Conservation (phyloP, 2,888 invertebrate genomes). For the Drosophila lacicola region DNA sequence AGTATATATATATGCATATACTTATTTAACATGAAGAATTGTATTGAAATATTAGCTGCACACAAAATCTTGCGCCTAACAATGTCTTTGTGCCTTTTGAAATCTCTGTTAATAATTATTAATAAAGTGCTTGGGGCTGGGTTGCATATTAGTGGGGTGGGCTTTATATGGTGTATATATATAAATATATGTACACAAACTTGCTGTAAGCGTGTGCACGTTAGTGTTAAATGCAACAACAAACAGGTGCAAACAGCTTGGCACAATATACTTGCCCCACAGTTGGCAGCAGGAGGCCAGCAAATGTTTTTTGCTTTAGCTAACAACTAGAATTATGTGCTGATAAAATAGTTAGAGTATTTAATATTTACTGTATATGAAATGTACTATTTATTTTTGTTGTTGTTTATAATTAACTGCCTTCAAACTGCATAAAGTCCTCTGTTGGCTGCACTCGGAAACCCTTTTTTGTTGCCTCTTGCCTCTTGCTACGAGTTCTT, state of each 20-base stretch:
- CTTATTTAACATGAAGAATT: conserved; percentile 45
- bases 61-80: conserved; percentile 37
- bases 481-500: conserved; percentile 6
- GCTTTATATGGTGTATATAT: neutral
- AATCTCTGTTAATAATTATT: conserved; percentile 16
- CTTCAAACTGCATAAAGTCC: conserved; percentile 25
- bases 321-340: conserved; percentile 26
- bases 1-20: conserved; percentile 1
- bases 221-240: conserved; percentile 70
- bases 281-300: conserved; percentile 29
- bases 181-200: conserved; percentile 2
- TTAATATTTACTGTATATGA: conserved; percentile 21
- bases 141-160: too few species aligned
- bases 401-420: conserved; percentile 9
- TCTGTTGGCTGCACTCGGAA: conserved; percentile 60
- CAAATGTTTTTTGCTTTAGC: conserved; percentile 22
- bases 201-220: conserved; percentile 29
- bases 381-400: conserved; percentile 10
- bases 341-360: conserved; percentile 14
- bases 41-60: conserved; percentile 45
- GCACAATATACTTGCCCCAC: conserved; percentile 51
- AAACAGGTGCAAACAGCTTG: conserved; percentile 68
- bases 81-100: conserved; percentile 46
- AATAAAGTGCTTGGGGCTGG: conserved; percentile 1
- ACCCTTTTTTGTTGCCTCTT: conserved; percentile 45